phyloP scores from a whole-genome alignment of 2,888 invertebrate genomes.

The Phragmatobia fuliginosa region DNA sequence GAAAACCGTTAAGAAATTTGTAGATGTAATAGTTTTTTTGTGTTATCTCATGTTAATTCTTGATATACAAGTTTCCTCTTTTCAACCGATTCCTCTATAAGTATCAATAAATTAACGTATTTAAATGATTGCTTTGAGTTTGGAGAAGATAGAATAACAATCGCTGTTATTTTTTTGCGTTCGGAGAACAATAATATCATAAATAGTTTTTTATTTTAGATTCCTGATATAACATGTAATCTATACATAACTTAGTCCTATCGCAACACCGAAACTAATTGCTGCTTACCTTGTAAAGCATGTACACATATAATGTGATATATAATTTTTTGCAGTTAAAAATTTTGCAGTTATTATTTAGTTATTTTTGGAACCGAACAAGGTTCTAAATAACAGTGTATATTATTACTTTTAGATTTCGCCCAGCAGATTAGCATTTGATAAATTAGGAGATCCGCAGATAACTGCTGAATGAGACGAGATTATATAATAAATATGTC shows the following conservation, averaged over 20 bases:
- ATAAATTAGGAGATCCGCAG: background rate
- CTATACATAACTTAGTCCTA: no score
- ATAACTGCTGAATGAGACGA: no score
- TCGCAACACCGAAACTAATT: no score
- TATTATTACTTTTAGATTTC: background rate
- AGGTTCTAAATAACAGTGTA: background rate
- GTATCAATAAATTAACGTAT: conserved; percentile 33
- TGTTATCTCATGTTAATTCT: conserved; percentile 17
- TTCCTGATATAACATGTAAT: no score
- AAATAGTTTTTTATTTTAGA: background rate
- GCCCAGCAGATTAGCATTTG: no score
- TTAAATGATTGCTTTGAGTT: conserved; percentile 7
- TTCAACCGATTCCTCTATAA: conserved; percentile 27
- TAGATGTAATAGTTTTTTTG: conserved; percentile 42
- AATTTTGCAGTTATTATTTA: background rate
- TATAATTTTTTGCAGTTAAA: no score
- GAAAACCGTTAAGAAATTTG: conserved; percentile 43
- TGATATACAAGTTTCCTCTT: conserved; percentile 38
- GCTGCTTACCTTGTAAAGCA: no score
- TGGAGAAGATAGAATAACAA: background rate
- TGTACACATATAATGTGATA: no score
- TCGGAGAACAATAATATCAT: background rate
- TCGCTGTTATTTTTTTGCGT: background rate
- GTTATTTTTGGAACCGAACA: background rate
- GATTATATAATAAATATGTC: no score